Evolutionary conservation across 2,888 invertebrate genomes (phyloP), one percentile per base, ranked within the genome.

Genomic region (Acholoe squamosa): DNA sequence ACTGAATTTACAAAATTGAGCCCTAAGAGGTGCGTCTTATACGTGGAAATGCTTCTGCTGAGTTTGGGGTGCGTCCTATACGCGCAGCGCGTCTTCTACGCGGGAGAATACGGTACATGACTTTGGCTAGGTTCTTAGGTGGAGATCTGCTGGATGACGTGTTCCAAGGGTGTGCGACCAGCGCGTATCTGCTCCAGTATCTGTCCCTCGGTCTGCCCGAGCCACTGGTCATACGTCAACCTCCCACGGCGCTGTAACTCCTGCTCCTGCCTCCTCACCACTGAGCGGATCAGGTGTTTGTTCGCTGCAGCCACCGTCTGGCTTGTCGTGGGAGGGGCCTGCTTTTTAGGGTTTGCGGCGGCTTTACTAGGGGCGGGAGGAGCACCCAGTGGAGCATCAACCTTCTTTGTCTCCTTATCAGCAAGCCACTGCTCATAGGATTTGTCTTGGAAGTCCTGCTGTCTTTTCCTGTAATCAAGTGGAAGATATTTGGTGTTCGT

Each of bases 361-460:
- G 3, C 14, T 25, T 84, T 34, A 22, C 43, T 84, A 0, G 34
- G 84, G 10, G 52, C 28, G 28, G 28, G 25, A 0, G 54, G 19
- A 22, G 86, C 5, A 3, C 54, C 31, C 0, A 28, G 0, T 33
- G 80, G 80, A 19, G 43, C 1, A 19, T 33, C 33, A 14, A 33
- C 80, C 31, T 86, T 86, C 54, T 54, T 86, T 10, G 86, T 86
- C 88, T 94, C 94, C 89, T 94, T 93, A 71, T 94, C 93, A 19
- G 93, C 93, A 80, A 95, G 92, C 95, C 95, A 95, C 16, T 94
- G 94, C 76, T 95, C 94, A 90, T 94, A 95, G 22, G 94, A 94
- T 56, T 94, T 94, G 84, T 94, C 94, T 61, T 95, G 93, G 52
- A 94, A 94, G 3, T 92, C 93, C 84, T 94, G 94, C 67, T 93